A percentile compares a stretch with the other conserved stretches of the same genome.
Evolutionary conservation across 2,113 vertebrate genomes (phyloP).

Genomic region (Chrysochloris asiatica): DNA sequence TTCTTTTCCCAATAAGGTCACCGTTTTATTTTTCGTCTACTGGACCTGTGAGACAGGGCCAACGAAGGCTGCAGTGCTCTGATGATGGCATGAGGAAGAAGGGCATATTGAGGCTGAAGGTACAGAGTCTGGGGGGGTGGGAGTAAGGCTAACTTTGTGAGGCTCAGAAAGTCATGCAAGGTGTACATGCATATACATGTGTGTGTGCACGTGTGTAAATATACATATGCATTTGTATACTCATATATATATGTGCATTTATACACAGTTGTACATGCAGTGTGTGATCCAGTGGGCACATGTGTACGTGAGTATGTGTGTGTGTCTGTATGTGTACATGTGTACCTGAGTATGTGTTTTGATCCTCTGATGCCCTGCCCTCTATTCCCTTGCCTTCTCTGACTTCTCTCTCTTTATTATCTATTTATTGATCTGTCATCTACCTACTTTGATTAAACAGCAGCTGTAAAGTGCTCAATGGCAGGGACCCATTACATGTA

Average conservation of each 20-base stretch:
- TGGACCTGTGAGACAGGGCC: conserved; percentile 44
- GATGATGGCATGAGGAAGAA: background rate
- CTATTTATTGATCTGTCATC: background rate
- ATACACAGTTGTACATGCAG: background rate
- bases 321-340: background rate
- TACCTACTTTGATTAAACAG: conserved; percentile 43
- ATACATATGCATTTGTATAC: background rate
- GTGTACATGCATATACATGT: background rate
- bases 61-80: background rate
- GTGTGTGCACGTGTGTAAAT: background rate
- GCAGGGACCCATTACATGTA: background rate
- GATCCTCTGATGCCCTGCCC: background rate
- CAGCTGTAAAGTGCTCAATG: background rate
- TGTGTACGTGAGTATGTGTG: background rate
- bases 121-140: background rate
- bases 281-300: background rate
- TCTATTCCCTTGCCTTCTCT: background rate
- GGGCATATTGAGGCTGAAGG: background rate
- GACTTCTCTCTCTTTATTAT: background rate
- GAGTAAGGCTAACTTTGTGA: background rate
- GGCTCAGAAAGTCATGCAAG: background rate
- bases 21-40: conserved; percentile 71
- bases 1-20: conserved; percentile 79
- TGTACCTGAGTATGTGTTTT: background rate
- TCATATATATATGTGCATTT: background rate